These are phyloP conservation scores for Tetrapedia diversipes DNA, from an alignment of 2,888 invertebrate species.

Conservation along the genomic window DNA sequence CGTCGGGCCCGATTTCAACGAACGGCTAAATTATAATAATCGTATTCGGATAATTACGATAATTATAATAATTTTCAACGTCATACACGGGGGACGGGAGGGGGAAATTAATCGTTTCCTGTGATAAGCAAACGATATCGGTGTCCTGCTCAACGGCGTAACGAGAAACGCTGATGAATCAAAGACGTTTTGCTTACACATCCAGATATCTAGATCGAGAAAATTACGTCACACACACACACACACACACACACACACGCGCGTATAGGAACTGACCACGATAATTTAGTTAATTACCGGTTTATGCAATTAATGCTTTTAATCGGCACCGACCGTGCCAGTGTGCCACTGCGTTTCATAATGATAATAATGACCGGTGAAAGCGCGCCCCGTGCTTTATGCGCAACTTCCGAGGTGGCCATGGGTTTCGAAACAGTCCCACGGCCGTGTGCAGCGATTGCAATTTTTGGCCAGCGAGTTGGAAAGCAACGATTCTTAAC, in stretches of 20 bases:
- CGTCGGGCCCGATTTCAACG: neutral
- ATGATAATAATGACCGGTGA: constrained; percentile 59
- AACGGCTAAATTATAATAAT: constrained; percentile 16
- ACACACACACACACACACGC: too few relatives aligned
- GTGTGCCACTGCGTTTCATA: constrained; percentile 56
- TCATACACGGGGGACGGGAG: too few relatives aligned
- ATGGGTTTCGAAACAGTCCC: constrained; percentile 31
- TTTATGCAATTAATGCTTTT: constrained; percentile 64
- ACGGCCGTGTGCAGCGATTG: neutral
- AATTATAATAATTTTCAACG: constrained; percentile 32
- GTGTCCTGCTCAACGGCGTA: constrained; percentile 23
- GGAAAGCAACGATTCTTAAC: too few relatives aligned
- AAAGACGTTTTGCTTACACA: constrained; percentile 49
- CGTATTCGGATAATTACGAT: constrained; percentile 2
- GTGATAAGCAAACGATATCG: constrained; percentile 38
- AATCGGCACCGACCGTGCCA: constrained; percentile 42
- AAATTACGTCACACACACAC: constrained; percentile 41
- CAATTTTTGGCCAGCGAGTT: constrained; percentile 13
- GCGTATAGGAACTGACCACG: constrained; percentile 21
- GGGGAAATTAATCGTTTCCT: constrained; percentile 16
- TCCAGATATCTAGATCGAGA: constrained; percentile 44
- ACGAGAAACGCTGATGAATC: constrained; percentile 42
- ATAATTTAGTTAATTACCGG: constrained; percentile 58
- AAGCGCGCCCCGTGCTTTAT: constrained; percentile 53
- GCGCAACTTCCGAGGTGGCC: constrained; percentile 60